phyloP scores from a whole-genome alignment of 2,888 invertebrate genomes.

The Eremobia ochroleuca region DNA sequence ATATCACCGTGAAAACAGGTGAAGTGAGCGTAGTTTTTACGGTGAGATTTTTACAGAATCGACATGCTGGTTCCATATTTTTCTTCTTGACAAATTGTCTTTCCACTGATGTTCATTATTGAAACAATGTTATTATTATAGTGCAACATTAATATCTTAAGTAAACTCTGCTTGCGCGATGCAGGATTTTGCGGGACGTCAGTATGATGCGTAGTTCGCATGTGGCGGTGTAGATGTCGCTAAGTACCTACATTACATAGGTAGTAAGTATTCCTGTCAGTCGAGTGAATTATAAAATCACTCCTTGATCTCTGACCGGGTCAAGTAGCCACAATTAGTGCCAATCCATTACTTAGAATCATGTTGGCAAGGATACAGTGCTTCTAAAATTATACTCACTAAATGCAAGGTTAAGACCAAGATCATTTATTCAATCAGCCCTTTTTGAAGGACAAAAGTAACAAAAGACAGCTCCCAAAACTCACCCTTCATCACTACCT shows the following conservation, averaged over 20 bases:
- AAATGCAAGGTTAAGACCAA: background rate
- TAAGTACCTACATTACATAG: background rate
- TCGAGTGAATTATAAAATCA: constrained; percentile 43
- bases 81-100: background rate
- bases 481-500: background rate
- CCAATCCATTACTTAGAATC: constrained; percentile 28
- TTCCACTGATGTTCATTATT: background rate
- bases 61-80: background rate
- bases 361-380: background rate
- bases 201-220: background rate
- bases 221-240: background rate
- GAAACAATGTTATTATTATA: background rate
- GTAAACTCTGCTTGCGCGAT: background rate
- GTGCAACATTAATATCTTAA: background rate
- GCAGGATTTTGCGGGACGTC: background rate
- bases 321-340: constrained; percentile 47
- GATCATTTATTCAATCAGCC: background rate
- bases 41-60: too few relatives aligned
- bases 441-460: background rate
- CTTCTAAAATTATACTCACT: background rate
- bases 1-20: too few relatives aligned
- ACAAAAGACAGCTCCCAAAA: background rate
- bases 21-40: too few relatives aligned
- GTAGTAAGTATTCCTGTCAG: background rate
- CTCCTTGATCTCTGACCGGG: constrained; percentile 34